Evolutionary conservation across 2,113 vertebrate species (phyloP).

Genomic region (Entelurus aequoreus): DNA sequence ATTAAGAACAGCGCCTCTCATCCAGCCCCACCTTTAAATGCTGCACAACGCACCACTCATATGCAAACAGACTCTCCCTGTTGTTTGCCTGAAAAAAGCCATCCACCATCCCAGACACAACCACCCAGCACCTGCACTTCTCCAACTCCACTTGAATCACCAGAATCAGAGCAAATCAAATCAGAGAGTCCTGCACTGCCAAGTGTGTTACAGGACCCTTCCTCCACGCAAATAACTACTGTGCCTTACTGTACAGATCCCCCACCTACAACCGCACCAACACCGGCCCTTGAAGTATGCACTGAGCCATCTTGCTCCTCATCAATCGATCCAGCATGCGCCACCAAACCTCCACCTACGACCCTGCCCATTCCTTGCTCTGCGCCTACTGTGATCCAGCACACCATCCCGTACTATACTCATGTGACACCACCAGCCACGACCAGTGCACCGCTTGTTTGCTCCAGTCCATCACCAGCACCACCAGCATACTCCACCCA

Average conservation of each 20-base stretch:
- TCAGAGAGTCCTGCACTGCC: constrained; percentile 31
- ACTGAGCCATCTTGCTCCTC: constrained; percentile 33
- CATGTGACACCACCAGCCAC: constrained; percentile 41
- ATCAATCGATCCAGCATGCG: constrained; percentile 32
- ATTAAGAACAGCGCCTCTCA: constrained; percentile 16
- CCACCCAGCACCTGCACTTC: constrained; percentile 35
- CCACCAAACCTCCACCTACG: constrained; percentile 13
- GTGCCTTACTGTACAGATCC: constrained; percentile 63
- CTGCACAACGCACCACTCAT: constrained; percentile 32
- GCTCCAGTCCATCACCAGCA: constrained; percentile 26
- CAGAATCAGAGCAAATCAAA: constrained; percentile 29
- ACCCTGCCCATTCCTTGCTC: constrained; percentile 23
- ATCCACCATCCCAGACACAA: constrained; percentile 39
- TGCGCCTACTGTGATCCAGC: constrained; percentile 5
- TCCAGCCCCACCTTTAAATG: constrained; percentile 30
- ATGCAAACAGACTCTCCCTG: constrained; percentile 38
- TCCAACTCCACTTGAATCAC: constrained; percentile 13
- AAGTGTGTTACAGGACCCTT: constrained; percentile 31
- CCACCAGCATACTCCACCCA: constrained; percentile 17
- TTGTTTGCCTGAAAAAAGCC: constrained; percentile 15
- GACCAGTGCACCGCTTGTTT: constrained; percentile 21
- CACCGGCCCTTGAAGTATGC: constrained; percentile 34
- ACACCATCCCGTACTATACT: constrained; percentile 44
- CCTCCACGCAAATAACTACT: constrained; percentile 49
- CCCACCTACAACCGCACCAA: constrained; percentile 33